A percentile compares a stretch with the other conserved stretches of the same genome.
phyloP scores from a whole-genome alignment of 2,888 invertebrate genomes.

The Drosophila gaucha region DNA sequence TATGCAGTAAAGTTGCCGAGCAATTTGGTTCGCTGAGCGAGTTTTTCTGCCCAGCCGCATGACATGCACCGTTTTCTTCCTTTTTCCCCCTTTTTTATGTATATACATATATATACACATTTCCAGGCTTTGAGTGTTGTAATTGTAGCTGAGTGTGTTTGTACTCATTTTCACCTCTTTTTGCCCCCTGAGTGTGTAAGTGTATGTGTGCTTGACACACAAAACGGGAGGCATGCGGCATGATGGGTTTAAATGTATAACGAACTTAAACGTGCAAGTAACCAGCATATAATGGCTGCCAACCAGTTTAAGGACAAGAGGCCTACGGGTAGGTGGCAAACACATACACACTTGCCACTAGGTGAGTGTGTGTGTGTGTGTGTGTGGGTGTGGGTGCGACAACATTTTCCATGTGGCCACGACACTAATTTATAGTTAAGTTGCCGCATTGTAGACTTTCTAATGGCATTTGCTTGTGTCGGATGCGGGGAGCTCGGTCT shows the following conservation, averaged over 20 bases:
- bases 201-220: conserved; percentile 71
- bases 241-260: conserved; percentile 66
- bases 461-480: conserved; percentile 46
- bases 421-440: conserved; percentile 71
- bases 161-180: conserved; percentile 76
- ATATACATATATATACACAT: conserved; percentile 4
- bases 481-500: neutral
- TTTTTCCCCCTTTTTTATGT: conserved; percentile 8
- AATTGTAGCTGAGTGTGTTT: conserved; percentile 74
- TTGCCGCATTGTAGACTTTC: conserved; percentile 59
- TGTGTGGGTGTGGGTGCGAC: conserved; percentile 22
- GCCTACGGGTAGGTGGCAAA: conserved; percentile 54
- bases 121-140: conserved; percentile 62
- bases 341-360: neutral
- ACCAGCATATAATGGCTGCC: conserved; percentile 75
- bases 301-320: conserved; percentile 66
- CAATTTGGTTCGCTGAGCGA: conserved; percentile 68
- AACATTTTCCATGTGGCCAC: conserved; percentile 56
- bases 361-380: neutral
- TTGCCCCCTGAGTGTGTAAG: conserved; percentile 21
- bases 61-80: conserved; percentile 32
- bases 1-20: conserved; percentile 78
- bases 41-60: conserved; percentile 47
- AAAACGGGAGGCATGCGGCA: conserved; percentile 55
- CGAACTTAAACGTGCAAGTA: conserved; percentile 79